A percentile compares a stretch with the other conserved stretches of the same genome.
phyloP scores from a whole-genome alignment of 2,797 vertebrate genomes.

The Heteromormyrus szaboi region DNA sequence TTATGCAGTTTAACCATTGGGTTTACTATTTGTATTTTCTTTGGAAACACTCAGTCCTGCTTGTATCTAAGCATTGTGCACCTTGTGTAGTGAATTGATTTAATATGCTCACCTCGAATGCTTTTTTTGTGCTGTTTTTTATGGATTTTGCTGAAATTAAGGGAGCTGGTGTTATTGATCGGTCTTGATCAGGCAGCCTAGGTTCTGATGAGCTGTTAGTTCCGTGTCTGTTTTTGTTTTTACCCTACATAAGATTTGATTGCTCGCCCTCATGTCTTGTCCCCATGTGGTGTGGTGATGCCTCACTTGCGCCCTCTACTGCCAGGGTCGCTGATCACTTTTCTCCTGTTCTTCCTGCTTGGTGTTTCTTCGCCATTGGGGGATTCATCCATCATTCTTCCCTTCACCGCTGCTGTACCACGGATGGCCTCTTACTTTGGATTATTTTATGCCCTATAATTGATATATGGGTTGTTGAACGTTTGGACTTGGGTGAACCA shows the following conservation, averaged over 20 bases:
- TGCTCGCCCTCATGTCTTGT: slow-evolving; percentile 63
- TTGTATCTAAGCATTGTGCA: not conserved
- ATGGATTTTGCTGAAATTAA: not conserved
- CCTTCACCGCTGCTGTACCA: slow-evolving; percentile 13
- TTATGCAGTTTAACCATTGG: not conserved
- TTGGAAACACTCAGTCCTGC: not conserved
- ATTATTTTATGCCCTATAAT: slow-evolving; percentile 6
- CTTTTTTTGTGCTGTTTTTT: not conserved
- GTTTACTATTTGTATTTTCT: not conserved
- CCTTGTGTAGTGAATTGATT: not conserved
- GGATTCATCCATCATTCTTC: slow-evolving; percentile 24
- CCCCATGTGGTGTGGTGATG: slow-evolving; percentile 57
- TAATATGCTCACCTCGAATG: not conserved
- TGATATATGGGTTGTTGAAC: slow-evolving; percentile 27
- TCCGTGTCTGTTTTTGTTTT: slow-evolving; percentile 1
- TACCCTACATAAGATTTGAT: slow-evolving; percentile 43
- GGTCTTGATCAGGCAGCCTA: not conserved
- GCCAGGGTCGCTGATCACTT: slow-evolving; percentile 73
- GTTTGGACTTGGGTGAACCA: not conserved
- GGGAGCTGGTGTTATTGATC: slow-evolving; percentile 1
- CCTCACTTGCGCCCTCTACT: slow-evolving; percentile 53
- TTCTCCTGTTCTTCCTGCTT: slow-evolving; percentile 74
- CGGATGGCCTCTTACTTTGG: slow-evolving; percentile 14
- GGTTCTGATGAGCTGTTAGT: not conserved
- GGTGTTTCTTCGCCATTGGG: slow-evolving; percentile 17